Evolutionary conservation across 2,888 invertebrate species (phyloP), one percentile per base, ranked within the genome.

Genomic region (Pycnomerus fuliginosus): DNA sequence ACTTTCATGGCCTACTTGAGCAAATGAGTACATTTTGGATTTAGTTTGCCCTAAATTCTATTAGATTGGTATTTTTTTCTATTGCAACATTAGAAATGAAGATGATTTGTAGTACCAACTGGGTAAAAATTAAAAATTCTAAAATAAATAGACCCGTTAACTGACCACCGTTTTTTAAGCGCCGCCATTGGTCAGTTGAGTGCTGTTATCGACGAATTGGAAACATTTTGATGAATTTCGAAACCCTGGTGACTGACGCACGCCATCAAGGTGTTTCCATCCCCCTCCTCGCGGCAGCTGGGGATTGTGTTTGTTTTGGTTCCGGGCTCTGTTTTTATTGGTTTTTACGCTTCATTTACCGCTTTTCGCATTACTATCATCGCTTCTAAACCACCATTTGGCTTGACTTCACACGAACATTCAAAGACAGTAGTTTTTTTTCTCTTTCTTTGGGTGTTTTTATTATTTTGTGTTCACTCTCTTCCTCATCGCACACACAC

Each of bases 201-300:
- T n/a, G n/a, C n/a, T n/a, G n/a, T 48, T 35, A 16, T 34, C 35
- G 24, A 25, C 33, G 33, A 39, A 40, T 31, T 64, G 73, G 74
- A 75, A 74, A 74, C 73, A 74, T 73, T 74, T 74, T 74, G 74
- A 74, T 73, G 72, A 65, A 50, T 43, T 51, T 53, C 49, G 50
- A 48, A 52, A 49, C 58, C 65, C 59, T 62, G 58, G 69, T 69
- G 70, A 67, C 66, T 70, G 68, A 68, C 61, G 66, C 65, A 64
- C 64, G 71, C 57, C 70, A 74, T 75, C 75, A 76, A 76, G 73
- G 74, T 75, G 74, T 75, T 75, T 76, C 76, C 76, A 71, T 68
- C 60, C 62, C 64, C 57, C 61, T 59, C 58, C 57, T 59, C 52
- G 60, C 55, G 62, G 65, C 63, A 69, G 70, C 70, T 58, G 68